These are phyloP conservation scores for Mastomys natalensis DNA, from an alignment of 2,113 vertebrate species.

Conservation along the genomic window DNA sequence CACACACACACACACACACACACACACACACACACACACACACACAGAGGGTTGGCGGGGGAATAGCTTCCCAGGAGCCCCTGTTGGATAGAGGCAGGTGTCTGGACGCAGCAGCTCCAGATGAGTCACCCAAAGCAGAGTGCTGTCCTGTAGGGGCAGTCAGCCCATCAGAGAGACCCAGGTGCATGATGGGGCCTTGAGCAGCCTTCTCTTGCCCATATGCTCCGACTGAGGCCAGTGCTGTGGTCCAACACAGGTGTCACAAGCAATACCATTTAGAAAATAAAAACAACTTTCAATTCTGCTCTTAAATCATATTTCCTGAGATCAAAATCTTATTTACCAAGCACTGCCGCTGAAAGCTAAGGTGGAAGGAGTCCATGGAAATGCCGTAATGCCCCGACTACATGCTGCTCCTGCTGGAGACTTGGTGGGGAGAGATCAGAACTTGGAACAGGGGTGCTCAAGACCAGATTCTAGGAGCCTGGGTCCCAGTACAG, in stretches of 20 bases:
- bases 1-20: too few species aligned
- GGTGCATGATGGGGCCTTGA: fast-evolving
- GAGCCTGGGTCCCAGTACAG: fast-evolving
- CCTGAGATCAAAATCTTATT: constrained; percentile 82
- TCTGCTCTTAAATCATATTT: constrained; percentile 83
- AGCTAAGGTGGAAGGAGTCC: constrained; percentile 64
- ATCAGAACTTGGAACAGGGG: background rate
- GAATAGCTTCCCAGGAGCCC: background rate
- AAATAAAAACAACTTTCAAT: constrained; percentile 81
- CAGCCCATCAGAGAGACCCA: background rate
- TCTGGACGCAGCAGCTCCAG: background rate
- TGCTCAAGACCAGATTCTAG: background rate
- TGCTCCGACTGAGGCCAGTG: background rate
- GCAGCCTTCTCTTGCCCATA: background rate
- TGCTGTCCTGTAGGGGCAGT: fast-evolving
- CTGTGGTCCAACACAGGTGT: constrained; percentile 52
- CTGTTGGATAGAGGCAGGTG: background rate
- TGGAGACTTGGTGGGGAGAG: fast-evolving
- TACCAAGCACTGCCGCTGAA: constrained; percentile 73
- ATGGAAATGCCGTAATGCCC: constrained; percentile 2
- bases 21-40: background rate
- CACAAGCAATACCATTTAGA: constrained; percentile 80
- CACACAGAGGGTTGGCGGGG: background rate
- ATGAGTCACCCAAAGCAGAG: background rate
- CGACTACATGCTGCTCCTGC: background rate